Evolutionary conservation across 2,888 invertebrate species (phyloP).

Genomic region (Hydrotaea cyrtoneurina): DNA sequence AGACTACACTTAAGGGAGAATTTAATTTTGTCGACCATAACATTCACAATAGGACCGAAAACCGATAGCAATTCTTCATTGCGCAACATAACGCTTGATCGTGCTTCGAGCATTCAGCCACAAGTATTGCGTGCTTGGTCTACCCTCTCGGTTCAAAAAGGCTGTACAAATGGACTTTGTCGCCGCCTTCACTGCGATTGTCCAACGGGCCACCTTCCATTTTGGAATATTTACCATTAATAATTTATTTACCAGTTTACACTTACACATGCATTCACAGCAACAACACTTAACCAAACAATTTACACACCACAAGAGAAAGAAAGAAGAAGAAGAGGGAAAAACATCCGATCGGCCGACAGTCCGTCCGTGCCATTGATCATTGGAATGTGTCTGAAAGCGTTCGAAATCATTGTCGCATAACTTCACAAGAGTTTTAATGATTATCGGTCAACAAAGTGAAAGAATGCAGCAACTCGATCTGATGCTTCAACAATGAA

Average conservation of each 20-base stretch:
- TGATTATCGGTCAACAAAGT: constrained; percentile 66
- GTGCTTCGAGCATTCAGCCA: no score
- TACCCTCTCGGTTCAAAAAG: no score
- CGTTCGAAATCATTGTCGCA: constrained; percentile 66
- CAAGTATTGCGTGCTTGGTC: no score
- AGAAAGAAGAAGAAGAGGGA: not conserved
- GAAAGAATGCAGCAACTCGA: constrained; percentile 63
- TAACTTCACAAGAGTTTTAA: constrained; percentile 67
- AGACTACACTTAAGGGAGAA: no score
- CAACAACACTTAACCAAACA: constrained; percentile 29
- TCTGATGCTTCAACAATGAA: constrained; percentile 51
- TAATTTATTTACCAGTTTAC: constrained; percentile 13
- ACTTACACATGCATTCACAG: not conserved
- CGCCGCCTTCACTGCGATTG: no score
- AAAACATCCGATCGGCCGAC: not conserved
- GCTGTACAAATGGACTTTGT: no score
- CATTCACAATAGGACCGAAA: no score
- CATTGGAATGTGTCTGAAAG: constrained; percentile 64
- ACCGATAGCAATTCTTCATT: no score
- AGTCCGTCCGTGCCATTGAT: not conserved
- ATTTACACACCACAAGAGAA: not conserved
- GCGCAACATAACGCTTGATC: no score
- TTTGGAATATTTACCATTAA: constrained; percentile 6
- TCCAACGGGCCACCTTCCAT: no score
- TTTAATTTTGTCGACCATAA: no score